These are phyloP conservation scores for Phoenicopterus ruber DNA, from an alignment of 2,113 vertebrate species.

Conservation along the genomic window DNA sequence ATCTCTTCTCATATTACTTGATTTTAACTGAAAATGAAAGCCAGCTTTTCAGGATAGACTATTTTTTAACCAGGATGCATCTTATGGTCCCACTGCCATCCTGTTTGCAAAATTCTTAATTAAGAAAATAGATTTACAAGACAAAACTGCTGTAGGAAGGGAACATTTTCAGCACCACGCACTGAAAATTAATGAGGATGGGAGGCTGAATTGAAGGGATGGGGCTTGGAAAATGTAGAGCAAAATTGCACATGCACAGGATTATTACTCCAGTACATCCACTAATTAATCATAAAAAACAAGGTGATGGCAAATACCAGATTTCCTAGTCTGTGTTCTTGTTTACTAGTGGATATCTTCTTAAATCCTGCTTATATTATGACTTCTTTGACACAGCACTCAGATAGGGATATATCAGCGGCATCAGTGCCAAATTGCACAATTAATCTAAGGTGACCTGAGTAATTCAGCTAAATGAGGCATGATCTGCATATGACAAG, in stretches of 20 bases:
- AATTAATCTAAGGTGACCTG: slow-evolving; percentile 59
- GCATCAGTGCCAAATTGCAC: slow-evolving; percentile 20
- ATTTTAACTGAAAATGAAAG: background rate
- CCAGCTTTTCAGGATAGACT: background rate
- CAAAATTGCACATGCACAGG: background rate
- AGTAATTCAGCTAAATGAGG: slow-evolving; percentile 55
- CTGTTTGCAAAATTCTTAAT: background rate
- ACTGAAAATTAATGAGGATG: slow-evolving; percentile 15
- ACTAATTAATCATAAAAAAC: background rate
- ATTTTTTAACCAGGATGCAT: background rate
- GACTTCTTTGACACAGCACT: slow-evolving; percentile 7
- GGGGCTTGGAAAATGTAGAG: background rate
- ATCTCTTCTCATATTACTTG: background rate
- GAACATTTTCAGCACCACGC: background rate
- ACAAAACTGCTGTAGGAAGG: background rate
- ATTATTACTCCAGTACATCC: background rate
- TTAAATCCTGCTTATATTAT: background rate
- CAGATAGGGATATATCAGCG: background rate
- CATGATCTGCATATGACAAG: slow-evolving; percentile 36
- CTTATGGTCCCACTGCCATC: background rate
- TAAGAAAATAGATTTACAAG: background rate
- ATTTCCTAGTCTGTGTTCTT: background rate
- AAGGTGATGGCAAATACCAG: background rate
- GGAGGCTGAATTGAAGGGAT: background rate
- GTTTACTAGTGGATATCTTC: background rate